phyloP scores from a whole-genome alignment of 1,140 invertebrate species.

The Macrostomum lignano region DNA sequence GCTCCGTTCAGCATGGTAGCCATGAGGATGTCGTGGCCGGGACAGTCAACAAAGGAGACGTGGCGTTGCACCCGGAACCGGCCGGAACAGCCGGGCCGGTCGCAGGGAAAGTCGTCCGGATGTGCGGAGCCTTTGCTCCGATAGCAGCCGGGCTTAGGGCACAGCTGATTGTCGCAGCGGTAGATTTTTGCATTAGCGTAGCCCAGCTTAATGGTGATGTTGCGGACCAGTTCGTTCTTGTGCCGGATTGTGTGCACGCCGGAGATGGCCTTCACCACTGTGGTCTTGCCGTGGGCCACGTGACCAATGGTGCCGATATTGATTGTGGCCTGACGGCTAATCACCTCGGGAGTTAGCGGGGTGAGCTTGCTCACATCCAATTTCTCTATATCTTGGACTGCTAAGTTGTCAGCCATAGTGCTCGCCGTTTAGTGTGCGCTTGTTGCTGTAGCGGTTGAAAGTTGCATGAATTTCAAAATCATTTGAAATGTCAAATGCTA shows the following conservation, averaged over 20 bases:
- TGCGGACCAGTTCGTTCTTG: conserved; percentile 92
- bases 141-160: conserved; percentile 69
- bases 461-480: no score
- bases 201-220: conserved; percentile 98
- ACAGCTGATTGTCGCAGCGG: conserved; percentile 78
- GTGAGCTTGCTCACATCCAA: conserved; percentile 56
- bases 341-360: conserved; percentile 78
- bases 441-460: no score
- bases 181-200: conserved; percentile 53
- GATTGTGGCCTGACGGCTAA: conserved; percentile 89
- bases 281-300: conserved; percentile 98
- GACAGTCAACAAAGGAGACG: conserved; percentile 96
- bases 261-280: conserved; percentile 92
- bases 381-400: no score
- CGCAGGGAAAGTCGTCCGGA: conserved; percentile 63
- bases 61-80: conserved; percentile 35
- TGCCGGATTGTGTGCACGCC: conserved; percentile 97
- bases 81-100: conserved; percentile 51
- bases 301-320: conserved; percentile 99
- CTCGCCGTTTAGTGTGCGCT: no score
- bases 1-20: conserved; percentile 99
- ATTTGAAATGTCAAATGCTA: no score
- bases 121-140: conserved; percentile 78
- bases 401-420: no score
- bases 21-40: conserved; percentile 99